A percentile compares a stretch with the other conserved stretches of the same genome.
Conservation (phyloP, 2,797 vertebrate genomes). For the Sebastes diaconus region DNA sequence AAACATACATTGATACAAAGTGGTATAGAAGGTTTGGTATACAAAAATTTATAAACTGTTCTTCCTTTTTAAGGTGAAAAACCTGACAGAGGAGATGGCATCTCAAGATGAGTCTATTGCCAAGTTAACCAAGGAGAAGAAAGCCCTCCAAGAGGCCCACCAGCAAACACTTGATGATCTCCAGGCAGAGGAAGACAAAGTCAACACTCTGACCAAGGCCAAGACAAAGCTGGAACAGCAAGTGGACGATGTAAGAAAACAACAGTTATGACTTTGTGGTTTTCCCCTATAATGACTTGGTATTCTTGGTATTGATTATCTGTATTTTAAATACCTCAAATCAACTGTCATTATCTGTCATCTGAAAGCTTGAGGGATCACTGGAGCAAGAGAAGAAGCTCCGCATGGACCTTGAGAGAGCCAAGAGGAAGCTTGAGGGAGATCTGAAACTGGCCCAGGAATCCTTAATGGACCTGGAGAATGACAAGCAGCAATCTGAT, state of each 20-base stretch:
- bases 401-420: slow-evolving; percentile 86
- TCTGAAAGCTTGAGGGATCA: slow-evolving; percentile 84
- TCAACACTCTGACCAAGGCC: slow-evolving; percentile 86
- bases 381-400: slow-evolving; percentile 90
- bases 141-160: slow-evolving; percentile 84
- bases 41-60: too few relatives aligned
- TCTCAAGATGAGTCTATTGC: slow-evolving; percentile 86
- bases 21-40: too few relatives aligned
- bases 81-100: slow-evolving; percentile 88
- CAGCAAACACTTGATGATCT: slow-evolving; percentile 88
- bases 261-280: background rate
- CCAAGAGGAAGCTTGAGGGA: slow-evolving; percentile 90
- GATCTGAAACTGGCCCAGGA: slow-evolving; percentile 90
- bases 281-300: background rate
- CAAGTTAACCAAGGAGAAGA: slow-evolving; percentile 87
- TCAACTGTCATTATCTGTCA: background rate
- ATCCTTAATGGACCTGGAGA: slow-evolving; percentile 79
- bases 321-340: background rate
- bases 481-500: slow-evolving; percentile 87
- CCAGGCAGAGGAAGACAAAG: slow-evolving; percentile 91
- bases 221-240: slow-evolving; percentile 89
- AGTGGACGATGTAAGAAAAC: slow-evolving; percentile 87
- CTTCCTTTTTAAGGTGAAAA: slow-evolving; percentile 78
- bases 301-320: background rate
- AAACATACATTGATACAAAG: background rate